Base-by-base conservation (phyloP, 2,113 vertebrate species). In the Nesospiza acunhae region DNA sequence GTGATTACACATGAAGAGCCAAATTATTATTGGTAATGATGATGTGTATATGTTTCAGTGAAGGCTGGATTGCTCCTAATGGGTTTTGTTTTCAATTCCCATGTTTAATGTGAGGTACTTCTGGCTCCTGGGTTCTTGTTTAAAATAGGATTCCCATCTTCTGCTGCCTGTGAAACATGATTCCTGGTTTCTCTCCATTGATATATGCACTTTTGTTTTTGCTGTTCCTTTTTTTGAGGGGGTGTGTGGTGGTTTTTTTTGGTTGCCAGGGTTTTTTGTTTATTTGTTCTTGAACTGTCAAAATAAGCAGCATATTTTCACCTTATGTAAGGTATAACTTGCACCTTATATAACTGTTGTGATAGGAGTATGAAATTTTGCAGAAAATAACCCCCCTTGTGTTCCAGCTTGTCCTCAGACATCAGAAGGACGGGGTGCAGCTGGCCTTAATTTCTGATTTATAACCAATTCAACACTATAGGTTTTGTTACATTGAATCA, bases 21-120 rank as follows among this genome's bases (percentile, higher is more conserved):
- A 75, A 74, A 81, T 93, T 90, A 88, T 84, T 94, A 80, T 81
- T 84, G 39, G 90, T 96, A 94, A 93, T 74, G 85, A 60, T 94
- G 83, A 90, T 88, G 42, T 59, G 50, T 60, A 8, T 93, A 31
- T 68, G 52, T 87, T 93, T 90, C 68, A 60, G 31, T 1, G 8
- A 76, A 81, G 76, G 52, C 75, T 93, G 47, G 67, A 90, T 88
- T 88, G 35, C 90, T 70, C 83, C 75, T 95, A 94, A 90, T 90
- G 46, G 77, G 23, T 67, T 94, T 93, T 96, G 52, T 89, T 96
- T 96, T 84, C 47, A 55, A 7, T 80, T 90, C 56, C 28, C 5
- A 2, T 96, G 44, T 81, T 94, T 91, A 35, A 11, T 37, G 13
- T 37, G 68, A 93, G 72, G 35, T 80, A 52, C 17, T 91, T 80